Percentiles rank a stretch among this genome's conserved stretches.
Evolutionary conservation across 1,140 invertebrate species (phyloP).

Genomic region (Hormaphis cornu): DNA sequence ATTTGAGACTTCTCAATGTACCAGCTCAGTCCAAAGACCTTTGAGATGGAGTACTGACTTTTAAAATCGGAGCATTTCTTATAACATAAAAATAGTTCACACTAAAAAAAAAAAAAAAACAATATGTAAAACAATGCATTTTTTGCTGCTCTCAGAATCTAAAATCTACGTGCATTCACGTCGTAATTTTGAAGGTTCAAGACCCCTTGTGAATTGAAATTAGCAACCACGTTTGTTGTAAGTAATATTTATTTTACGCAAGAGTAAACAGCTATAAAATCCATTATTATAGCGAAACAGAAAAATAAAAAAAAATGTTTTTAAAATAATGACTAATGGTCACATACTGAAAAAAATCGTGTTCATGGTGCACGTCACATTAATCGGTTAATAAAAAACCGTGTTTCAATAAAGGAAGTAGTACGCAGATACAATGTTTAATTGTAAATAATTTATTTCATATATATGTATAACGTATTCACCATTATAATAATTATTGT

Average conservation of each 20-base stretch:
- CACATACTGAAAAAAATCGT: slow-evolving; percentile 3
- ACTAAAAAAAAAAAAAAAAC: no score
- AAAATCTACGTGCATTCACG: no score
- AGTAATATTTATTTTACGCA: slow-evolving; percentile 22
- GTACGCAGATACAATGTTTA: background rate
- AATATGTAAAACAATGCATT: no score
- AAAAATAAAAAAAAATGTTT: background rate
- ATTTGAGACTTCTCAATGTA: no score
- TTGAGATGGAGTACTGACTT: no score
- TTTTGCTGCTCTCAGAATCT: no score
- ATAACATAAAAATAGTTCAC: no score
- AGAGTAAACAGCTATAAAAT: background rate
- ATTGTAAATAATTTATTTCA: background rate
- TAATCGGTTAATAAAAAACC: background rate
- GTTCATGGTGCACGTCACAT: background rate
- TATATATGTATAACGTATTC: no score
- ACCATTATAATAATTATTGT: no score
- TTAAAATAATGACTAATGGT: slow-evolving; percentile 14
- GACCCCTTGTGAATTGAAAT: background rate
- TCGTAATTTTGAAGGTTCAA: background rate
- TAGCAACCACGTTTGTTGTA: background rate
- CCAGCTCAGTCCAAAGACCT: no score
- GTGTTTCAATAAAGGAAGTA: background rate
- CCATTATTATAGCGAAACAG: background rate
- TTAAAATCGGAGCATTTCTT: no score